Evolutionary conservation across 2,113 vertebrate species (phyloP).

Genomic region (Carollia perspicillata): DNA sequence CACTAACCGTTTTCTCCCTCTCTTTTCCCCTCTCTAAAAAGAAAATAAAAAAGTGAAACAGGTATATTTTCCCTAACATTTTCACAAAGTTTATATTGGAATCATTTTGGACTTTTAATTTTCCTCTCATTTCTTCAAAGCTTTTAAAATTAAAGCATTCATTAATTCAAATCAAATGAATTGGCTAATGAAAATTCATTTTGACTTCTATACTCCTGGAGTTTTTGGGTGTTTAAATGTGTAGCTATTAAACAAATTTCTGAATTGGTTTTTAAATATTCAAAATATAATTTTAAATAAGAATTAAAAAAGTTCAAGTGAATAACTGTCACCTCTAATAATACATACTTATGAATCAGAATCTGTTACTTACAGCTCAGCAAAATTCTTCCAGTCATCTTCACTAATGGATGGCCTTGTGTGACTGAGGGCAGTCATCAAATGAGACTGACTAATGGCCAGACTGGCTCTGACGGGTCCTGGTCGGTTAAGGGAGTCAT

Average conservation of each 20-base stretch:
- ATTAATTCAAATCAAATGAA: not conserved
- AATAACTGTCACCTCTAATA: not conserved
- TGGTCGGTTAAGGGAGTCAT: constrained; percentile 75
- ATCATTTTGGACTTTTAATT: not conserved
- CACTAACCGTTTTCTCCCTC: too few species aligned
- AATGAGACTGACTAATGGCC: constrained; percentile 84
- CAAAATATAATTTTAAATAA: not conserved
- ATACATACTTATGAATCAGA: not conserved
- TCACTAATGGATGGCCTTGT: constrained; percentile 90
- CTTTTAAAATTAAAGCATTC: constrained; percentile 24
- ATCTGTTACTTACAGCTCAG: constrained; percentile 88
- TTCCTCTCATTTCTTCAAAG: constrained; percentile 1
- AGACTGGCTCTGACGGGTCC: constrained; percentile 79
- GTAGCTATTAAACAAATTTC: not conserved
- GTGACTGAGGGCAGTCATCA: constrained; percentile 85
- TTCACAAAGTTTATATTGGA: not conserved
- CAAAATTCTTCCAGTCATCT: constrained; percentile 91
- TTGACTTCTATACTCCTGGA: not conserved
- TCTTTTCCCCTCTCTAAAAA: too few species aligned
- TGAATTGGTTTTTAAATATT: constrained; percentile 23
- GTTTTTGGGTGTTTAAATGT: not conserved
- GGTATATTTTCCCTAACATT: not conserved
- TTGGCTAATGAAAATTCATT: not conserved
- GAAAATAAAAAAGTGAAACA: not conserved
- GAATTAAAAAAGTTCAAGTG: not conserved